These are phyloP conservation scores for Montipora capitata DNA, from an alignment of 92 coral and sea anemone genomes.

Conservation along the genomic window DNA sequence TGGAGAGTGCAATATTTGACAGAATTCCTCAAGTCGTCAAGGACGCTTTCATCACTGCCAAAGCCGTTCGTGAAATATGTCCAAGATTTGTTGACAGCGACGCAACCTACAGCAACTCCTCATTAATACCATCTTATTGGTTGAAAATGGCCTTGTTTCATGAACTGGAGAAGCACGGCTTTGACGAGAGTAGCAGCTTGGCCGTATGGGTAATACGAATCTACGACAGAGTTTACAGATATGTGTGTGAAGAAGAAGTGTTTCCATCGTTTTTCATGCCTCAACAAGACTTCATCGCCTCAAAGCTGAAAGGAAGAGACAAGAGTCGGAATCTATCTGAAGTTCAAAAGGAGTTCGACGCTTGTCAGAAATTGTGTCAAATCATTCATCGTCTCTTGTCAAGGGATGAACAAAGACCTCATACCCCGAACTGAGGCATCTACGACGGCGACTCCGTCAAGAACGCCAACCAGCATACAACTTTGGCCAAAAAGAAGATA, in stretches of 20 bases:
- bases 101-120: neutral
- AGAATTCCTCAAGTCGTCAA: conserved; percentile 60
- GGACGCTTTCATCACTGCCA: conserved; percentile 66
- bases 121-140: conserved; percentile 62
- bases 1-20: conserved; percentile 51
- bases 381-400: conserved; percentile 50
- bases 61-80: conserved; percentile 59
- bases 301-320: conserved; percentile 41
- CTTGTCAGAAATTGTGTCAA: conserved; percentile 52
- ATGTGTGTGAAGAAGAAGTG: conserved; percentile 9
- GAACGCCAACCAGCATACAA: too few species aligned
- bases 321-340: neutral
- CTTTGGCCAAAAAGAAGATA: too few species aligned
- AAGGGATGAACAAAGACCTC: neutral
- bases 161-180: conserved; percentile 51
- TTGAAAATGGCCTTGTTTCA: conserved; percentile 69
- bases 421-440: neutral
- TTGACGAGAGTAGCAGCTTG: conserved; percentile 44
- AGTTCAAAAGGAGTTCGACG: conserved; percentile 46
- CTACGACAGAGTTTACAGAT: conserved; percentile 19
- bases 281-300: conserved; percentile 50
- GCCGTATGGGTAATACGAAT: conserved; percentile 64
- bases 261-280: conserved; percentile 61
- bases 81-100: conserved; percentile 43
- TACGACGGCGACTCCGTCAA: too few species aligned